phyloP scores from a whole-genome alignment of 2,888 invertebrate genomes.

The Chamaedrilus cognettii region DNA sequence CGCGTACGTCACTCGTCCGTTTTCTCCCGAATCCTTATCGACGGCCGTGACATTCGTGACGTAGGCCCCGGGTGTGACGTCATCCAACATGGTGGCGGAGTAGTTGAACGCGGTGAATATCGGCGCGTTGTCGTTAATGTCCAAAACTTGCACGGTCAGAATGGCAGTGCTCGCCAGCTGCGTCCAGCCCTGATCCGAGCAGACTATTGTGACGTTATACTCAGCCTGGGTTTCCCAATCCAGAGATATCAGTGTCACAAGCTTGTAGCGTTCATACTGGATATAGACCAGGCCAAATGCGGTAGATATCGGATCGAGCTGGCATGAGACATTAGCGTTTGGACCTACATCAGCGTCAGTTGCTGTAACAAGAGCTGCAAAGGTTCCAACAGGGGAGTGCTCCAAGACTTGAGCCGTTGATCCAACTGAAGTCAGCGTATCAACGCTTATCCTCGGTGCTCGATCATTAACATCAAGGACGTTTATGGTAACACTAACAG shows the following conservation, averaged over 20 bases:
- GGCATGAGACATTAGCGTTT: slow-evolving; percentile 13
- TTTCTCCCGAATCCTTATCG: slow-evolving; percentile 3
- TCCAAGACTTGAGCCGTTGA: slow-evolving; percentile 14
- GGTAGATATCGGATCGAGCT: background rate
- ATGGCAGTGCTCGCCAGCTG: background rate
- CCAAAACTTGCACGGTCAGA: slow-evolving; percentile 9
- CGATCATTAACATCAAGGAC: slow-evolving; percentile 24
- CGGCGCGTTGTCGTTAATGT: slow-evolving; percentile 22
- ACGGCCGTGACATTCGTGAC: slow-evolving; percentile 6
- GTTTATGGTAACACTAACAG: slow-evolving; percentile 6
- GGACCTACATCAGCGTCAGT: slow-evolving; percentile 18
- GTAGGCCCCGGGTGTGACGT: background rate
- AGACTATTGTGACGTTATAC: slow-evolving; percentile 9
- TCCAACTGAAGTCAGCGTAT: slow-evolving; percentile 11
- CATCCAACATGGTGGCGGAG: slow-evolving; percentile 7
- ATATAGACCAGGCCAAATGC: slow-evolving; percentile 2
- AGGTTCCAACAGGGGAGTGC: slow-evolving; percentile 12
- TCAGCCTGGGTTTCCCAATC: slow-evolving; percentile 13
- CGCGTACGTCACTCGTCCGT: background rate
- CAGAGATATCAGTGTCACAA: slow-evolving; percentile 13
- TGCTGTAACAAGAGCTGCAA: slow-evolving; percentile 15
- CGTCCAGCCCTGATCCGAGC: slow-evolving; percentile 17
- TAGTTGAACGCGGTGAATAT: slow-evolving; percentile 6
- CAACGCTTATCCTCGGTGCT: slow-evolving; percentile 14
- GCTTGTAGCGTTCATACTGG: slow-evolving; percentile 11